phyloP scores from a whole-genome alignment of 2,797 vertebrate species.

The Myotis planiceps region DNA sequence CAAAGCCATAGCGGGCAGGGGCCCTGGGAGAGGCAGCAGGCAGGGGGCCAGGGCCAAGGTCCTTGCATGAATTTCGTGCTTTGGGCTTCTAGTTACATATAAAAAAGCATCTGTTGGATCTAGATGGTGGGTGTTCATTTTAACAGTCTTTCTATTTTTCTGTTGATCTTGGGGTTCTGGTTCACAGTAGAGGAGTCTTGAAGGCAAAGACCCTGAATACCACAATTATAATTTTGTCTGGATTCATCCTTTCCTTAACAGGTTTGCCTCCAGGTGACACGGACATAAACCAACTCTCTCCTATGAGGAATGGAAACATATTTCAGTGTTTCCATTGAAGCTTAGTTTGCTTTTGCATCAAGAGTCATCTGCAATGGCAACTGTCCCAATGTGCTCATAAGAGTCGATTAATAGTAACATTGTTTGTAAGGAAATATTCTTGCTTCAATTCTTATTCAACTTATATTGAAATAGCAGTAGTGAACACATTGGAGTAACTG shows the following conservation, averaged over 20 bases:
- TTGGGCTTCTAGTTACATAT: too few relatives aligned
- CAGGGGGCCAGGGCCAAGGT: too few relatives aligned
- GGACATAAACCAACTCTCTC: neutral
- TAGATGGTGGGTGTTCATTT: neutral
- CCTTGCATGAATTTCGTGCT: too few relatives aligned
- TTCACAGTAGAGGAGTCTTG: neutral
- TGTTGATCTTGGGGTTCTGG: neutral
- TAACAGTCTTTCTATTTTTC: neutral
- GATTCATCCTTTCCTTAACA: neutral
- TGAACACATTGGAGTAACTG: neutral
- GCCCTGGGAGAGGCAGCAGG: rapidly evolving
- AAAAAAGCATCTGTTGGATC: neutral
- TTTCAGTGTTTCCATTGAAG: neutral
- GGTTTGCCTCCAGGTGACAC: neutral
- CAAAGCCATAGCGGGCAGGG: too few relatives aligned
- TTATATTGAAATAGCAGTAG: neutral
- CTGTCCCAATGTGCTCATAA: neutral
- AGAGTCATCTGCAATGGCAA: neutral
- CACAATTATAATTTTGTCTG: neutral
- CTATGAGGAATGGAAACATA: neutral
- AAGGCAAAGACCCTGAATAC: neutral
- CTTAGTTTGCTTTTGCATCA: neutral
- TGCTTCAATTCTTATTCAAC: neutral
- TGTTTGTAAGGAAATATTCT: neutral
- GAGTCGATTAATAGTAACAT: neutral